Base-by-base conservation (phyloP, 2,113 vertebrate genomes). In the Ptyas mucosa region DNA sequence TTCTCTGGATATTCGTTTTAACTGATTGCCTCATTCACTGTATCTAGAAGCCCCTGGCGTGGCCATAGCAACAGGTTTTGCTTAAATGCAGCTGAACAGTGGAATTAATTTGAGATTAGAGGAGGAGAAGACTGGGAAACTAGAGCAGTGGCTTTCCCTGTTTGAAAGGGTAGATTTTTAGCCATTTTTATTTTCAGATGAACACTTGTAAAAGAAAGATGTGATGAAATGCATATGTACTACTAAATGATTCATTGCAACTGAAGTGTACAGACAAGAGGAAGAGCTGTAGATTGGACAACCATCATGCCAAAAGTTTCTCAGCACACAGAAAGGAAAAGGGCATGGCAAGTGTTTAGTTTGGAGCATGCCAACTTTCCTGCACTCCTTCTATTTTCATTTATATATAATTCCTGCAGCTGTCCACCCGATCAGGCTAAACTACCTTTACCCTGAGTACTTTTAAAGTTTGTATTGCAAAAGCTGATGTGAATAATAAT, bases 61-160 rank as follows among this genome's bases (percentile, higher is more conserved):
- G 96, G 96, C 94, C 97, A 97, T 97, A 96, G 97, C 95, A 97
- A 97, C 97, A 93, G 96, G 95, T 93, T 97, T 95, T 95, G 95
- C 96, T 97, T 93, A 96, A 96, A 96, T 61, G 95, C 95, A 94
- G 96, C 96, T 96, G 94, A 93, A 95, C 92, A 96, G 96, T 29
- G 1, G 94, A 96, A 96, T 96, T 97, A 97, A 96, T 97, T 97
- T 97, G 96, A 97, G 96, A 94, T 85, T 89, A 93, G 96, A 95
- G 94, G 96, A 97, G 95, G 95, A 96, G 88, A 29, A 96, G 96
- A 93, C 94, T 93, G 93, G 89, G 75, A 92, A 91, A 94, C 94
- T 94, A 87, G 89, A 5, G 91, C 26, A 51, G 26, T 90, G 64
- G 81, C 75, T 95, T 92, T 81, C 92, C 93, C 93, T 46, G 51